Evolutionary conservation across 2,888 invertebrate genomes (phyloP).

Genomic region (Nysson spinosus): DNA sequence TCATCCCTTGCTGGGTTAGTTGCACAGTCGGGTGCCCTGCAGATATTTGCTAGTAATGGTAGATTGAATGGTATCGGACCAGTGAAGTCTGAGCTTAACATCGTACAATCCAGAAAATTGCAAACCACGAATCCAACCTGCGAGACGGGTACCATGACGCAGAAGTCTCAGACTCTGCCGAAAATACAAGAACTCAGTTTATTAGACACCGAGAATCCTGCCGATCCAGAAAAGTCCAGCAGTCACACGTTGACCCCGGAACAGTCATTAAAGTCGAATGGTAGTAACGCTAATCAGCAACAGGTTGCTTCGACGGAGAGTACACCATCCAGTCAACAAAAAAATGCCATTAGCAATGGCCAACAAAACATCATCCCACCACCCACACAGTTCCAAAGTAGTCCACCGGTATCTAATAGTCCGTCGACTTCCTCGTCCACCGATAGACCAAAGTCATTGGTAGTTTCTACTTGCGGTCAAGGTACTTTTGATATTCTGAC

Average conservation of each 20-base stretch:
- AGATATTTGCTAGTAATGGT: slow-evolving; percentile 71
- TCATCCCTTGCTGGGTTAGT: slow-evolving; percentile 85
- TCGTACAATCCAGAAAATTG: slow-evolving; percentile 50
- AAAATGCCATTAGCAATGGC: slow-evolving; percentile 56
- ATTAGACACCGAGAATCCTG: slow-evolving; percentile 81
- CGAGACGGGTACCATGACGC: slow-evolving; percentile 51
- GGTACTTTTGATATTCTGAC: slow-evolving; percentile 87
- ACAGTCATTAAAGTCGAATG: slow-evolving; percentile 64
- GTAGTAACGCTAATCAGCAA: slow-evolving; percentile 38
- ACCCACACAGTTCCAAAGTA: slow-evolving; percentile 85
- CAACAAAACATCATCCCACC: slow-evolving; percentile 86
- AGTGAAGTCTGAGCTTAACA: slow-evolving; percentile 63
- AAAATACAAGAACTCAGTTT: slow-evolving; percentile 83
- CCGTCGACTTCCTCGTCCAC: slow-evolving; percentile 76
- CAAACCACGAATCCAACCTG: slow-evolving; percentile 69
- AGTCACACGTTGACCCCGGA: slow-evolving; percentile 76
- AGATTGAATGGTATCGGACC: slow-evolving; percentile 69
- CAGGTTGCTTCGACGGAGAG: slow-evolving; percentile 53
- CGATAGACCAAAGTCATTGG: slow-evolving; percentile 63
- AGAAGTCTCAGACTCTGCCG: slow-evolving; percentile 79
- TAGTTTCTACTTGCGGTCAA: slow-evolving; percentile 78
- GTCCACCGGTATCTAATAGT: slow-evolving; percentile 83
- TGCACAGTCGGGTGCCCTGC: slow-evolving; percentile 82
- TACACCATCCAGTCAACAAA: slow-evolving; percentile 61
- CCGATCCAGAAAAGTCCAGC: slow-evolving; percentile 73